Evolutionary conservation across 2,888 invertebrate species (phyloP), one percentile per base, ranked within the genome.

Genomic region (Eucera pruinosa): DNA sequence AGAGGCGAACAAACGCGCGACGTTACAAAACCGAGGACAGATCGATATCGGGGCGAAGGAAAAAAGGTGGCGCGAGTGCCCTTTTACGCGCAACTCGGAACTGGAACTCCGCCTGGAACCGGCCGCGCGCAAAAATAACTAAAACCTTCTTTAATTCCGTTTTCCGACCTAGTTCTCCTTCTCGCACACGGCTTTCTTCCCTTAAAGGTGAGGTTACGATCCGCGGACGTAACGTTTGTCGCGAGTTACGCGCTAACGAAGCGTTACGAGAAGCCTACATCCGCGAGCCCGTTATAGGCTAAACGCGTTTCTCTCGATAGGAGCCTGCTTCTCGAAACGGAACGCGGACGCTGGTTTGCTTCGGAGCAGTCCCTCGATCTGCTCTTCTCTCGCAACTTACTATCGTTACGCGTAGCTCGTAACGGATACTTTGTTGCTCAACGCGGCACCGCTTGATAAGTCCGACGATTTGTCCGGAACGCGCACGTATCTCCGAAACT

Each of bases 11-110:
- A 57, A 41, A 48, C 67, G 48, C 15, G 13, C n/a, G n/a, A 27
- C 47, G 69, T 67, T 71, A 36, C 43, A 45, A 57, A 57, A 68
- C 50, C 52, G 70, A 27, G 39, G 45, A 64, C 39, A 64, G 54
- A 48, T 55, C 39, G 64, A 30, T 20, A 33, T 41, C 57, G 18
- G 11, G 33, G 25, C 33, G 36, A 43, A 20, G 7, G 13, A 50
- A 67, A 47, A 65, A 58, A 58, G 27, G n/a, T 18, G 9, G 41
- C 25, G 13, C 25, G 62, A 43, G 41, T 39, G 20, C 20, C 52
- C 9, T 45, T 45, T 36, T 45, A n/a, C 41, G 48, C 15, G 33
- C n/a, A 58, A 57, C 11, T 25, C 7, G 50, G 25, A 50, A 27
- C 50, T 27, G 4, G 25, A 25, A n/a, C 25, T 27, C 9, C 9